Base-by-base conservation (phyloP, 2,797 vertebrate genomes). In the Oreochromis mossambicus region DNA sequence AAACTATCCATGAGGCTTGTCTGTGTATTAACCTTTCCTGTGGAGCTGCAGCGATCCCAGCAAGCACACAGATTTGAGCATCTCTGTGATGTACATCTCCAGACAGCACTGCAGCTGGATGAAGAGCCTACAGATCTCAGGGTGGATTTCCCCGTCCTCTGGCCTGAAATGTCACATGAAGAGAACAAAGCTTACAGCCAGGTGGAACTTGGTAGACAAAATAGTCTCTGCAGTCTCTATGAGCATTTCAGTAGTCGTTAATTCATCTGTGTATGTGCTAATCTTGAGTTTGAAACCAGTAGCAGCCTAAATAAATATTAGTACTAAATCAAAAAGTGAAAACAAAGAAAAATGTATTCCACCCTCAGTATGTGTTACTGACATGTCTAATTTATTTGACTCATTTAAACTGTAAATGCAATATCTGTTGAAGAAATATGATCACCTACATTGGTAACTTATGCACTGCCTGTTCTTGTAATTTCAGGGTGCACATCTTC, bases 61-160 rank as follows among this genome's bases (percentile, higher is more conserved):
- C 91, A 99, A 96, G 94, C 98, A 99, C 82, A 98, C 97, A 76
- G 98, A 99, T 93, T 99, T 99, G 12, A 99, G 97, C 98, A 99
- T 99, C 96, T 99, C 98, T 51, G 98, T 97, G 88, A 98, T 98
- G 91, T 98, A 99, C 98, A 99, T 99, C 96, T 99, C 98, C 95
- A 99, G 96, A 93, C 98, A 99, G 92, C 98, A 99, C 91, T 99
- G 98, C 87, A 99, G 96, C 96, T 99, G 98, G 93, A 99, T 99
- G 88, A 98, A 99, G 86, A 99, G 96, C 86, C 98, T 95, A 90
- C 98, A 99, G 94, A 99, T 99, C 97, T 99, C 98, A 77, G 98
- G 98, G 91, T 99, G 98, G 94, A 99, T 99, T 94, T 99, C 98
- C 84, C 97, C 98, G 32, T 99, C 98, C 96, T 99, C 98, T 15